phyloP scores from a whole-genome alignment of 1,140 invertebrate species.

The Glossosoma conforme region DNA sequence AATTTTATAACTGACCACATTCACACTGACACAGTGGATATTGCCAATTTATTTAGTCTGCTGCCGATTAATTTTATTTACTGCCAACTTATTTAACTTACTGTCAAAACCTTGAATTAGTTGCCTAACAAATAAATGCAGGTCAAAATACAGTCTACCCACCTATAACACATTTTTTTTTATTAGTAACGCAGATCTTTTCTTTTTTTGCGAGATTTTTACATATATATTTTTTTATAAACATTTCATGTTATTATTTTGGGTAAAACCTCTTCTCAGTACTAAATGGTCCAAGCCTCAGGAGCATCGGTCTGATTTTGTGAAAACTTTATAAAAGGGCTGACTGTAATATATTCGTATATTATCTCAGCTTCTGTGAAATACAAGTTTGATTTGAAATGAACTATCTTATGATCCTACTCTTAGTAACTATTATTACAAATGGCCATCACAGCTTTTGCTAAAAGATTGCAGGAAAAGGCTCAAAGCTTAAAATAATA shows the following conservation, averaged over 20 bases:
- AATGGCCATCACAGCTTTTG: constrained; percentile 21
- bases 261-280: not conserved
- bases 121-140: too few species aligned
- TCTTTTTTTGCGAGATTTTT: too few species aligned
- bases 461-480: constrained; percentile 10
- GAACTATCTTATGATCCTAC: not conserved
- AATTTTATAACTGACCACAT: too few species aligned
- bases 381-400: constrained; percentile 3
- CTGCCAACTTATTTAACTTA: too few species aligned
- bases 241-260: not conserved
- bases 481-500: constrained; percentile 10
- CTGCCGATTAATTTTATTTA: too few species aligned
- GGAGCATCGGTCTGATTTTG: not conserved
- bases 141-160: too few species aligned
- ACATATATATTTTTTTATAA: too few species aligned
- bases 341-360: constrained; percentile 1
- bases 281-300: not conserved
- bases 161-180: too few species aligned
- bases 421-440: not conserved
- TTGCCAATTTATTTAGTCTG: too few species aligned
- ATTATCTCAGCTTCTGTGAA: constrained; percentile 1
- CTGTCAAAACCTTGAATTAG: too few species aligned
- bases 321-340: not conserved
- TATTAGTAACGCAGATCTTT: too few species aligned
- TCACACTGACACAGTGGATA: too few species aligned